Conservation (phyloP, 2,113 vertebrate genomes). For the Regulus satrapa region DNA sequence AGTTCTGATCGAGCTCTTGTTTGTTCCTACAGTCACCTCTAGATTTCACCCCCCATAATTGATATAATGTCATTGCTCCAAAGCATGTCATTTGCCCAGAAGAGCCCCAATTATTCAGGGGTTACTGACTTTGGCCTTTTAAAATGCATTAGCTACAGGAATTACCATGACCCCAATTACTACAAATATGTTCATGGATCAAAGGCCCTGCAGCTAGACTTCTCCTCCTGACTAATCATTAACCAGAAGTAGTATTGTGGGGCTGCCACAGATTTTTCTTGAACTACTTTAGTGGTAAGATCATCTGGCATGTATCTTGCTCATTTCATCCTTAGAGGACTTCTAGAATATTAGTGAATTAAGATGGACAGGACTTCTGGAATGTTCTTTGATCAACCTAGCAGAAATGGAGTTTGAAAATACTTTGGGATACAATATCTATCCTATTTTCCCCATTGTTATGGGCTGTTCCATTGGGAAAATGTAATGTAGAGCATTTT, state of each 20-base stretch:
- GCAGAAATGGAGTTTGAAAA: background rate
- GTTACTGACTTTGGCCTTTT: slow-evolving; percentile 4
- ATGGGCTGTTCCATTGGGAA: background rate
- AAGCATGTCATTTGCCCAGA: background rate
- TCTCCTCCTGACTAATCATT: background rate
- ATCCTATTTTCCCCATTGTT: background rate
- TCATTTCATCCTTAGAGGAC: background rate
- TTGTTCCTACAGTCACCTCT: background rate
- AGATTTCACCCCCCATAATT: background rate
- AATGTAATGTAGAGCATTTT: background rate
- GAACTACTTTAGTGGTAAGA: background rate
- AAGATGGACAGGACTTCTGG: background rate
- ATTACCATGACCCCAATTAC: slow-evolving; percentile 20
- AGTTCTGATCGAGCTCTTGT: background rate
- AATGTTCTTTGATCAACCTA: background rate
- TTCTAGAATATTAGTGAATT: background rate
- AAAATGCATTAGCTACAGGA: slow-evolving; percentile 6
- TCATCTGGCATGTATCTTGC: background rate
- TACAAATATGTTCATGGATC: background rate
- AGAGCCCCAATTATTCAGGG: background rate
- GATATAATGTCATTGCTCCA: background rate
- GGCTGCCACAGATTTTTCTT: background rate
- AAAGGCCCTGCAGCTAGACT: background rate
- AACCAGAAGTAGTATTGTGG: background rate
- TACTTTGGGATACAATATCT: background rate